Evolutionary conservation across 2,797 vertebrate genomes (phyloP), one percentile per base, ranked within the genome.

Genomic region (Anisognathus igniventris): DNA sequence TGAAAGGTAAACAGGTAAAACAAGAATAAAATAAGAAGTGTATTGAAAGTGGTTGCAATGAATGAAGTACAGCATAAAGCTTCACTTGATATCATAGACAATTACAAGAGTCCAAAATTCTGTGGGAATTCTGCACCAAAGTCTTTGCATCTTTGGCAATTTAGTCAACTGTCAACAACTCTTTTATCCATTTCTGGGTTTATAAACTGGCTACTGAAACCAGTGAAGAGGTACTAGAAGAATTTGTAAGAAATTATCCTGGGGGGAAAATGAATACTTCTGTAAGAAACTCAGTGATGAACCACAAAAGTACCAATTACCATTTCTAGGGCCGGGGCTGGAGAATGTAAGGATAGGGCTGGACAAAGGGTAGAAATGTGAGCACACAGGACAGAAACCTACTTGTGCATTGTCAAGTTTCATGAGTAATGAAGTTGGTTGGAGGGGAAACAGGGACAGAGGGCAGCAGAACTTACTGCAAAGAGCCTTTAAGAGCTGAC

Each of bases 261-360:
- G 2, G 9, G 4, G 2, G 3, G 5, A 4, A 16, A 20, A 12
- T 2, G 0, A 67, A 15, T 18, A 60, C 7, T 28, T 42, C 21
- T 65, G 8, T 61, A 64, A 67, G 21, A 57, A 37, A 72, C 18
- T 11, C 13, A 25, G 11, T 18, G 2, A 40, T 23, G 4, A 65
- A 7, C 6, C 28, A 45, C 4, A 4, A 12, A 72, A 68, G 9
- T 40, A 7, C 8, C 31, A 57, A 20, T 14, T 73, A 39, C 9
- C 0, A 24, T 72, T 79, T 62, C n/a, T 42, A 76, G 28, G 12
- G 7, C 17, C 7, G 31, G 17, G 11, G 9, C 10, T 75, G 24
- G n/a, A 79, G 28, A 45, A n/a, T 37, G 11, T 44, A 51, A 57
- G 12, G 3, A 33, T 12, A 30, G 8, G 17, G 15, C 10, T 37